Evolutionary conservation across 2,888 invertebrate genomes (phyloP), one percentile per base, ranked within the genome.

Genomic region (Sarcophaga rosellei): DNA sequence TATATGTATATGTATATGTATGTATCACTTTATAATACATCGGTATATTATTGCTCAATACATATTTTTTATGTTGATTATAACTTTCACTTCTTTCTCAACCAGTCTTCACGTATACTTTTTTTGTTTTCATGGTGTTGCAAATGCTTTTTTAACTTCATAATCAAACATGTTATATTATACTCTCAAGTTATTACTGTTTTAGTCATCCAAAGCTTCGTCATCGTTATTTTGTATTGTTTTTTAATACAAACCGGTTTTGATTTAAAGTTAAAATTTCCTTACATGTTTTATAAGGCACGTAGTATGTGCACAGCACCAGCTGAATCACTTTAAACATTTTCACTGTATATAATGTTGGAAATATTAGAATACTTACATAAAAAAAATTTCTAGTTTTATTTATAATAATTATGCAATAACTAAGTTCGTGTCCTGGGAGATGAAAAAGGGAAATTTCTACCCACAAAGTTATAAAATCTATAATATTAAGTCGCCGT

Each of bases 1-100:
- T 53, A 53, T 2, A 53, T 53, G 17, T 53, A 47, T 47, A 5
- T 25, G 5, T 25, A 25, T 35, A 10, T 53, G 53, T 17, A 53
- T 53, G 17, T 17, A 53, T 4, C 53, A 53, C 15, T 17, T 12
- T 53, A 53, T 53, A 53, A 12, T 53, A 53, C n/a, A 23, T 63
- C 35, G 35, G 66, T n/a, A n/a, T 44, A 53, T 53, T 53, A 53
- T 61, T 25, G 11, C 44, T 72, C 12, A 35, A 35, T 35, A 35
- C 8, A 53, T 53, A 53, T 53, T 53, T 53, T 15, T 15, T 15
- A 53, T 53, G 12, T 53, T 53, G 12, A 66, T 81, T 21, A 25
- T 72, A 85, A 85, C 85, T 85, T 85, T 85, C 85, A 85, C 85
- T 85, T 78, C 77, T 85, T 85, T 85, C 69, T 73, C n/a, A 81